Percentiles rank a stretch among this genome's conserved stretches.
phyloP scores from a whole-genome alignment of 2,797 vertebrate species.

The Urophycis tenuis region DNA sequence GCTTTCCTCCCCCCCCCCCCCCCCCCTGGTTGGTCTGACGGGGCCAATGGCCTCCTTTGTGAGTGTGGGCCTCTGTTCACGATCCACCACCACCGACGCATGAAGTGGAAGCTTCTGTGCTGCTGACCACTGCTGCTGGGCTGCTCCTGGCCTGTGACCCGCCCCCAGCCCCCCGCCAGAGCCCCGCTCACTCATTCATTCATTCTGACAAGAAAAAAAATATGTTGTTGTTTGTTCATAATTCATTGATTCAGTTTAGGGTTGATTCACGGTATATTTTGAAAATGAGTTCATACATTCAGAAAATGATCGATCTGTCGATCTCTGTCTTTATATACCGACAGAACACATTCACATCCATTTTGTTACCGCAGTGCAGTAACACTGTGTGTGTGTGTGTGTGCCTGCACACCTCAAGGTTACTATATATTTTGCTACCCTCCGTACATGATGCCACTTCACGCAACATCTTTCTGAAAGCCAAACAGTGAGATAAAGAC shows the following conservation, averaged over 20 bases:
- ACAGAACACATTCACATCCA: neutral
- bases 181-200: neutral
- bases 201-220: constrained; percentile 30
- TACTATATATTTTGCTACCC: neutral
- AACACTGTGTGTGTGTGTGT: neutral
- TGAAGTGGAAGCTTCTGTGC: constrained; percentile 50
- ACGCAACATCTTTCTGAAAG: neutral
- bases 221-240: constrained; percentile 28
- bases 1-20: constrained; percentile 27
- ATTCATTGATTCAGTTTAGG: neutral
- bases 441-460: neutral
- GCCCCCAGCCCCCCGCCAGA: too few relatives aligned
- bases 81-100: constrained; percentile 31
- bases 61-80: constrained; percentile 18
- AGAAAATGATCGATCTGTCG: neutral
- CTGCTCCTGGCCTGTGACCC: constrained; percentile 30
- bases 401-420: too few relatives aligned
- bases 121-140: constrained; percentile 55
- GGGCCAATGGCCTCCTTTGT: constrained; percentile 56
- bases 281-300: neutral
- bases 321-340: neutral
- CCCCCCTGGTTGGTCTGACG: constrained; percentile 31
- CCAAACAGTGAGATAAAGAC: neutral
- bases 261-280: neutral
- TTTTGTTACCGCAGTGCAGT: neutral